Conservation (phyloP, 1,140 invertebrate species). For the Megathymus violae region DNA sequence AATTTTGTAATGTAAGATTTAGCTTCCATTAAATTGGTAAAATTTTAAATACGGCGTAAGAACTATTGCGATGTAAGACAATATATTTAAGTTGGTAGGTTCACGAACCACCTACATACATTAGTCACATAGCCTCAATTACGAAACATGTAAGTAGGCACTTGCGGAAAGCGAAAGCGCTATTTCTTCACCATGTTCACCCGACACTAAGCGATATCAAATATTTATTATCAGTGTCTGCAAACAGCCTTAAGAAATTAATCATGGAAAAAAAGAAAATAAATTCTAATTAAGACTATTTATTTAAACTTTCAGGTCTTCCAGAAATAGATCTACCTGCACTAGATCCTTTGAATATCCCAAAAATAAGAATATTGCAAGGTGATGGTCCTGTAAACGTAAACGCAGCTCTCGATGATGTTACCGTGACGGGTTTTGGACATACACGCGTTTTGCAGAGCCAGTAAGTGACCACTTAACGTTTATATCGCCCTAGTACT, state of each 20-base stretch:
- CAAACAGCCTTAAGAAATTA: neutral
- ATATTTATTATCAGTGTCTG: slow-evolving; percentile 38
- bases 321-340: slow-evolving; percentile 84
- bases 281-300: neutral
- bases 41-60: slow-evolving; percentile 13
- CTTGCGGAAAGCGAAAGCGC: slow-evolving; percentile 79
- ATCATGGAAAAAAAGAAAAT: neutral
- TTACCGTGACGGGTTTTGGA: slow-evolving; percentile 86
- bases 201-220: slow-evolving; percentile 46
- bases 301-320: slow-evolving; percentile 63
- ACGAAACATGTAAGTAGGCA: slow-evolving; percentile 68
- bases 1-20: too few species aligned
- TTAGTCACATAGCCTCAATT: slow-evolving; percentile 74
- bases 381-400: slow-evolving; percentile 88
- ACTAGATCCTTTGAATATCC: slow-evolving; percentile 87
- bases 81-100: slow-evolving; percentile 51
- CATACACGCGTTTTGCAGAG: slow-evolving; percentile 86
- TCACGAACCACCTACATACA: slow-evolving; percentile 55
- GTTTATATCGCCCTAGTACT: slow-evolving; percentile 55
- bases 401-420: slow-evolving; percentile 87
- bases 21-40: slow-evolving; percentile 13
- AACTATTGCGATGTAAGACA: slow-evolving; percentile 35
- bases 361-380: slow-evolving; percentile 86
- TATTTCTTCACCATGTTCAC: slow-evolving; percentile 71
- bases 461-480: slow-evolving; percentile 76